Percentiles rank a stretch among this genome's conserved stretches.
These are phyloP conservation scores for Belonocnema kinseyi DNA, from an alignment of 1,140 invertebrate species.

Conservation along the genomic window DNA sequence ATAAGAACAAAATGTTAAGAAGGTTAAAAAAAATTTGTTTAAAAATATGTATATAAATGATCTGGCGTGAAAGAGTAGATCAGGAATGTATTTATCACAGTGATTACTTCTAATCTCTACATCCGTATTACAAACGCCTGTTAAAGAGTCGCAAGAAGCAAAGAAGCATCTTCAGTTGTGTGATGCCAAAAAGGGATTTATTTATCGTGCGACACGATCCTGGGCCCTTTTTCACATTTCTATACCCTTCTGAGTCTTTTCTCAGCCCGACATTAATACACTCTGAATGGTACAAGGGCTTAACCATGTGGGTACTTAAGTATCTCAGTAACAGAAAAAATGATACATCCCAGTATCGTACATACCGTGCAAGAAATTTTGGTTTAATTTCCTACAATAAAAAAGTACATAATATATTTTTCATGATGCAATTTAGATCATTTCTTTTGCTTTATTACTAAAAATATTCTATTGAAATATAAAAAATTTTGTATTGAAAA, in stretches of 20 bases:
- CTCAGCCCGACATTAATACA: not conserved
- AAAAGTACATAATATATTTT: not conserved
- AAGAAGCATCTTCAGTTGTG: not conserved
- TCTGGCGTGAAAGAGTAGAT: no score
- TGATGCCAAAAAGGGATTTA: constrained; percentile 4
- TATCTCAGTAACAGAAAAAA: not conserved
- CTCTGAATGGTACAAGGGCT: no score
- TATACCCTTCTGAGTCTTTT: constrained; percentile 13
- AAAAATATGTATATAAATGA: no score
- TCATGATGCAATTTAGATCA: no score
- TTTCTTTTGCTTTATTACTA: no score
- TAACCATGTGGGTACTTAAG: not conserved
- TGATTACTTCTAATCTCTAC: not conserved
- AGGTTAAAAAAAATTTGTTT: no score
- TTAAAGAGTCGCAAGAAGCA: no score
- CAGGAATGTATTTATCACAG: not conserved
- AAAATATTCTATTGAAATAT: no score
- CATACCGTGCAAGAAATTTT: not conserved
- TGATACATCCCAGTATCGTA: not conserved
- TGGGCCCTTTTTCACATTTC: not conserved
- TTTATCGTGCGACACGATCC: constrained; percentile 10
- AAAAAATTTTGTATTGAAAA: no score
- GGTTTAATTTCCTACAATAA: not conserved
- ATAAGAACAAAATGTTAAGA: no score
- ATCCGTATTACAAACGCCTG: not conserved